Percentiles rank a stretch among this genome's conserved stretches.
Evolutionary conservation across 2,888 invertebrate genomes (phyloP).

Genomic region (Odontomyia ornata): DNA sequence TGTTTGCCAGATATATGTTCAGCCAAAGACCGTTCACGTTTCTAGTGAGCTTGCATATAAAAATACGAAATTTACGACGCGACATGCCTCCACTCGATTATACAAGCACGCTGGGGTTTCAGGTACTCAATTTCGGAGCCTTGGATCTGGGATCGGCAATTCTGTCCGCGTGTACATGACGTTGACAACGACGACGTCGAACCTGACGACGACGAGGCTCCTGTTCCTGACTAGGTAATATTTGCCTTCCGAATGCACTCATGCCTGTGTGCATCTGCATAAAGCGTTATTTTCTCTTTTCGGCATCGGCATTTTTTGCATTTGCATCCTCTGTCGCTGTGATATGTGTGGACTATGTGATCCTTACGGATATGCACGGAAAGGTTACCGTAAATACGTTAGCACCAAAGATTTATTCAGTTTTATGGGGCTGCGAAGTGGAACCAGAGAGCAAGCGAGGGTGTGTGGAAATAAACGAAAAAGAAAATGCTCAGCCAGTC

Average conservation of each 20-base stretch:
- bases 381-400: slow-evolving; percentile 40
- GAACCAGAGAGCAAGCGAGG: no score
- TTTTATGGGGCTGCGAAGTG: neutral
- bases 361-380: slow-evolving; percentile 20
- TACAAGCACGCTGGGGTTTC: neutral
- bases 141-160: slow-evolving; percentile 23
- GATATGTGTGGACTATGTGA: neutral
- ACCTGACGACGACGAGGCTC: neutral
- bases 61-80: slow-evolving; percentile 31
- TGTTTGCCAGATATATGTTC: neutral
- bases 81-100: slow-evolving; percentile 21
- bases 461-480: neutral
- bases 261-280: slow-evolving; percentile 40
- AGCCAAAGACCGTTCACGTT: slow-evolving; percentile 33
- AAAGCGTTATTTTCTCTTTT: slow-evolving; percentile 35
- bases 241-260: slow-evolving; percentile 42
- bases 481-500: neutral
- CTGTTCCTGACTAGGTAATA: slow-evolving; percentile 34
- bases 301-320: slow-evolving; percentile 15
- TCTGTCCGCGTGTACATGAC: slow-evolving; percentile 14
- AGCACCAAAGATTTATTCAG: slow-evolving; percentile 26
- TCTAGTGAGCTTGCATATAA: slow-evolving; percentile 29
- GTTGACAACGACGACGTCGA: neutral
- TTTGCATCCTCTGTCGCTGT: neutral
- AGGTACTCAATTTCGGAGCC: neutral